A percentile compares a stretch with the other conserved stretches of the same genome.
Evolutionary conservation across 2,797 vertebrate species (phyloP).

Genomic region (Limnodromus scolopaceus): DNA sequence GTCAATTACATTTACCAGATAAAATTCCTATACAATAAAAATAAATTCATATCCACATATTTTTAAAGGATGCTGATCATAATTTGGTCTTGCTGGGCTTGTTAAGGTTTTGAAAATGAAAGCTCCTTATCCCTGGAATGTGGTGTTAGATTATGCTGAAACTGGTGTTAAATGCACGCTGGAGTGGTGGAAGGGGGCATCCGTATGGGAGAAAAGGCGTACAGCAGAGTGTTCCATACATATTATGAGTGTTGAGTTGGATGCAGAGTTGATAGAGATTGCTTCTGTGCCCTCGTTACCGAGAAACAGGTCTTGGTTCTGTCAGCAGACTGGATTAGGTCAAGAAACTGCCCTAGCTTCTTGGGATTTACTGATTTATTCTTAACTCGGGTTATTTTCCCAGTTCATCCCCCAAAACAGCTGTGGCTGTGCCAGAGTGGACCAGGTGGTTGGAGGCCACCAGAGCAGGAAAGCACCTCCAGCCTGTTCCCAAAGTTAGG

Average conservation of each 20-base stretch:
- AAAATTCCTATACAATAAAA: neutral
- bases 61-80: neutral
- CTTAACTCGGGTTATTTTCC: accelerated
- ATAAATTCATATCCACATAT: neutral
- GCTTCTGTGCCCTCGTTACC: accelerated
- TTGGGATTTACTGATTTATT: neutral
- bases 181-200: accelerated
- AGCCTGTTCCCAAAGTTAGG: neutral
- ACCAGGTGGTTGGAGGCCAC: too few relatives aligned
- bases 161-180: neutral
- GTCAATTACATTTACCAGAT: neutral
- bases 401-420: neutral
- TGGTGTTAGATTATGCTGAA: neutral
- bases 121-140: neutral
- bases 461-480: neutral
- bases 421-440: neutral
- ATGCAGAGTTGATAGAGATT: neutral
- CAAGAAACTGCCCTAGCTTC: neutral
- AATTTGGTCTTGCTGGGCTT: neutral
- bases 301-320: neutral
- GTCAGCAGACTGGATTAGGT: neutral
- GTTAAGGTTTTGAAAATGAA: neutral
- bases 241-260: neutral
- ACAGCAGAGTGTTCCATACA: accelerated
- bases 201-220: accelerated